phyloP scores from a whole-genome alignment of 1,140 invertebrate genomes.

The Drosophila dunni region DNA sequence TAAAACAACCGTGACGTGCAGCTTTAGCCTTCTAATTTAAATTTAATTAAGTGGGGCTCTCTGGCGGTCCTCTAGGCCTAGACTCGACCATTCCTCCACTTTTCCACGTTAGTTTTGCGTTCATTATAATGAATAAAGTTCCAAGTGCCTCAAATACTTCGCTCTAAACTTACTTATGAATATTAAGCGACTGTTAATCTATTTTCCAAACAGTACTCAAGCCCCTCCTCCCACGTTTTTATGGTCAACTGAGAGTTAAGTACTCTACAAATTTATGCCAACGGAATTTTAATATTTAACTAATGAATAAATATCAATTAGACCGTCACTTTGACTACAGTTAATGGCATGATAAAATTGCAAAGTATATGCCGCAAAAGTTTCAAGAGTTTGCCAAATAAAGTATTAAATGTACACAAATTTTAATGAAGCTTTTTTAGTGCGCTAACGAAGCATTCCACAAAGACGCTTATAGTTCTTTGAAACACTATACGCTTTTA shows the following conservation, averaged over 20 bases:
- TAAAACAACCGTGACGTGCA: slow-evolving; percentile 73
- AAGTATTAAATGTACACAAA: too few relatives aligned
- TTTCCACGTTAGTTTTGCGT: slow-evolving; percentile 58
- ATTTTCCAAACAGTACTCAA: slow-evolving; percentile 71
- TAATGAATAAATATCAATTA: slow-evolving; percentile 65
- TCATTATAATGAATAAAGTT: slow-evolving; percentile 77
- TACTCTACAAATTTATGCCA: slow-evolving; percentile 52
- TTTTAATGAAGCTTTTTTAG: too few relatives aligned
- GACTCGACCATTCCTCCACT: slow-evolving; percentile 15
- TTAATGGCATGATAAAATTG: not conserved
- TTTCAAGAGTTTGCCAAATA: not conserved
- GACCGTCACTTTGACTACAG: not conserved
- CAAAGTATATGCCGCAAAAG: not conserved
- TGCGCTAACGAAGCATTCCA: too few relatives aligned
- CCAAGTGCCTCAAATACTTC: slow-evolving; percentile 39
- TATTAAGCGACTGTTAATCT: slow-evolving; percentile 81
- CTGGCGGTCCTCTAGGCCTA: slow-evolving; percentile 20
- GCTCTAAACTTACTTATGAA: slow-evolving; percentile 65
- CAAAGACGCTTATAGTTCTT: not conserved
- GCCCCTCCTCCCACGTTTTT: slow-evolving; percentile 43
- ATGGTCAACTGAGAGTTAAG: slow-evolving; percentile 26
- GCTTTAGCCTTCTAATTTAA: slow-evolving; percentile 82
- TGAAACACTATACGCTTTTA: not conserved
- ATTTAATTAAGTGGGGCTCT: slow-evolving; percentile 79
- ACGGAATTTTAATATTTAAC: slow-evolving; percentile 59